Evolutionary conservation across 2,113 vertebrate species (phyloP), one percentile per base, ranked within the genome.

Genomic region (Isichthys henryi): DNA sequence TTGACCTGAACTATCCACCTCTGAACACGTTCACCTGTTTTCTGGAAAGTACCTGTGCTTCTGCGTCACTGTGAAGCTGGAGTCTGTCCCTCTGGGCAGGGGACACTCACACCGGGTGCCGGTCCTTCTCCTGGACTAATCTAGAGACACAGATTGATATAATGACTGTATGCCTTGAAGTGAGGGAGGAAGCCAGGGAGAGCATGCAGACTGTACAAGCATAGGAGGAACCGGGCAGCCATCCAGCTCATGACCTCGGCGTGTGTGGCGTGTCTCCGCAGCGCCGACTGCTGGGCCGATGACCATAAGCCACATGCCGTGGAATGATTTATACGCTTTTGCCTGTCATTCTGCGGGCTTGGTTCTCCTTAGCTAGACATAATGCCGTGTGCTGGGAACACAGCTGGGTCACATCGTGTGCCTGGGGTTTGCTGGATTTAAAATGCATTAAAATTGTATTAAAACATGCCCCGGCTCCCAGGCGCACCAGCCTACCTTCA

Each of bases 371-470:
- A 35, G 50, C 31, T 15, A 7, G 11, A 53, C 86, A 58, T 56
- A 53, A 87, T 13, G 15, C 70, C 70, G 5, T 77, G 74, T 43
- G 15, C 48, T 50, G 9, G 45, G 31, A 86, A 86, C 45, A 50
- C 48, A 86, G 83, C 45, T 86, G 83, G 46, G 48, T 86, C 13
- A 52, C 50, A 11, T 87, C 9, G 17, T 39, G 1, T 27, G n/a
- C 27, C 49, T 56, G 86, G 49, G 49, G 86, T 39, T 87, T 50
- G 13, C 86, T 52, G 31, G 50, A 87, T 87, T 80, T 52, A 87
- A 52, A 87, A 53, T 87, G 27, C 85, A 53, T 86, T 86, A 86
- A 86, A 86, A 86, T 86, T 86, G 31, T 27, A 87, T 56, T 87
- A 87, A 87, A 87, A 86, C 46, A 27, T 86, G 43, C 83, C 0